These are phyloP conservation scores for Nycticryphes semicollaris DNA, from an alignment of 2,113 vertebrate genomes.

Conservation along the genomic window DNA sequence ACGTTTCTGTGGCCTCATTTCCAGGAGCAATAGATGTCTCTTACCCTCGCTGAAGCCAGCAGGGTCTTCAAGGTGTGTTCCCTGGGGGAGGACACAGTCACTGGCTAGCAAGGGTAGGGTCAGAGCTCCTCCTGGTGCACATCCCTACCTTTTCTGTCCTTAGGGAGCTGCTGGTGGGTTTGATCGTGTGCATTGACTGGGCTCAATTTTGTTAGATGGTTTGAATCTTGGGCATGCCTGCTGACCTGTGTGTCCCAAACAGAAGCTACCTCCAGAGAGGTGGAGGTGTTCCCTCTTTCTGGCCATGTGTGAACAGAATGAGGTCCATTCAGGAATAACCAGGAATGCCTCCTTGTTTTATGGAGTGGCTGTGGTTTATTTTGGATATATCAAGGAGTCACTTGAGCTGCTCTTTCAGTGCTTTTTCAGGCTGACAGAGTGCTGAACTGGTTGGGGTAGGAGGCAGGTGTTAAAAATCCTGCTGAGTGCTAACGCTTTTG, in stretches of 20 bases:
- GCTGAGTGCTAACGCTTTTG: rapidly evolving
- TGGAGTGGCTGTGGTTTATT: neutral
- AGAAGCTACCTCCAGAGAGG: neutral
- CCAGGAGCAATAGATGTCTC: neutral
- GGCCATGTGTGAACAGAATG: neutral
- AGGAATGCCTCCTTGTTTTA: neutral
- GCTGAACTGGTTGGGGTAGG: neutral
- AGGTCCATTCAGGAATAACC: neutral
- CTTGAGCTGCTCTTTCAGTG: neutral
- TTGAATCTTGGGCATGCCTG: neutral
- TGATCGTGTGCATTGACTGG: neutral
- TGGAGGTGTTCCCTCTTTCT: neutral
- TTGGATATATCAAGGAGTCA: neutral
- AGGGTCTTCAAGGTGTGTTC: neutral
- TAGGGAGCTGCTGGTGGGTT: neutral
- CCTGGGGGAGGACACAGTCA: neutral
- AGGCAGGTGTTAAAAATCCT: neutral
- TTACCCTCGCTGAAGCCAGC: neutral
- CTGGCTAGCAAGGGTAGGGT: neutral
- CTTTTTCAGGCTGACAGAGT: neutral
- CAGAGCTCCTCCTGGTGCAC: rapidly evolving
- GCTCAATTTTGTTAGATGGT: neutral
- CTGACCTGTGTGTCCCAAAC: neutral
- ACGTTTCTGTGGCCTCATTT: neutral
- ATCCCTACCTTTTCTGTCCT: neutral